Percentiles rank a stretch among this genome's conserved stretches.
Conservation (phyloP, 2,888 invertebrate species). For the Heliconius ismenius region DNA sequence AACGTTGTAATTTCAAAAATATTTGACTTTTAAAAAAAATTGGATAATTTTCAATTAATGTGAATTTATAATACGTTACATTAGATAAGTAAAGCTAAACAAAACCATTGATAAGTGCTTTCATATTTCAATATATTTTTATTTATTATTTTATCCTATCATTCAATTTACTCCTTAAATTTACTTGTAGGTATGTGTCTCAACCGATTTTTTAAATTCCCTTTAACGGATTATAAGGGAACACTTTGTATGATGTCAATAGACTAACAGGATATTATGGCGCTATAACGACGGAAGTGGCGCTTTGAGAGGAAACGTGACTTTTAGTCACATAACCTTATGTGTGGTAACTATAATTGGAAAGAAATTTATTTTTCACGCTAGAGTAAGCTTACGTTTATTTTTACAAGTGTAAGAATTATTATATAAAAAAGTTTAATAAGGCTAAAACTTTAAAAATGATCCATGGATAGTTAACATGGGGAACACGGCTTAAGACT, state of each 20-base stretch:
- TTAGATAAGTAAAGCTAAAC: not conserved
- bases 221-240: not conserved
- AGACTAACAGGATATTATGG: conserved; percentile 70
- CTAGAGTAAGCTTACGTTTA: not conserved
- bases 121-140: not conserved
- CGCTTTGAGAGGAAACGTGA: conserved; percentile 72
- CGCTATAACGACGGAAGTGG: conserved; percentile 72
- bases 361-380: not conserved
- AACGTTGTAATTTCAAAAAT: not conserved
- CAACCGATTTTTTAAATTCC: not conserved
- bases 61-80: too few relatives aligned
- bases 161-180: not conserved
- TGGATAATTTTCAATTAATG: not conserved
- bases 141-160: not conserved
- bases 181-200: not conserved
- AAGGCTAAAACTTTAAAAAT: not conserved
- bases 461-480: conserved; percentile 1
- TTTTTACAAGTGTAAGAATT: not conserved
- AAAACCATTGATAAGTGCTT: not conserved
- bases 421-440: not conserved
- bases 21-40: not conserved
- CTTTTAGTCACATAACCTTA: conserved; percentile 54
- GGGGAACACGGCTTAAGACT: conserved; percentile 51
- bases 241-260: conserved; percentile 2
- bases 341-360: not conserved